Base-by-base conservation (phyloP, 2,888 invertebrate genomes). In the Ormyrus rosae region DNA sequence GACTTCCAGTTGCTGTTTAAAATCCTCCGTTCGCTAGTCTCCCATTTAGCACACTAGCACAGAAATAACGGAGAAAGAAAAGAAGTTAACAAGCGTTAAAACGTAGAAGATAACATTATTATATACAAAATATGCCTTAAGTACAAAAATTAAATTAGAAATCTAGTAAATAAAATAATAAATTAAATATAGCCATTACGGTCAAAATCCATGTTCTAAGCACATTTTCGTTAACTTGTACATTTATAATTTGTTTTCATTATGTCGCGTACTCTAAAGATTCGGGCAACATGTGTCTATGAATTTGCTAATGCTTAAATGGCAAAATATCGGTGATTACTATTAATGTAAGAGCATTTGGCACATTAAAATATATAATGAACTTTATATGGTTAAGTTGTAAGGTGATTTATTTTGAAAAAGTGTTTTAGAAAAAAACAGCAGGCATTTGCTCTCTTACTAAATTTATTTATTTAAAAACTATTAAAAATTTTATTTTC, bases 101-200 rank as follows among this genome's bases (percentile, higher is more conserved):
- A 75, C 56, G 45, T 81, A 77, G 46, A 58, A 71, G 76, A 71
- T 72, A 77, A 77, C 46, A 82, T 67, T 70, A 72, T 69, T 71
- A 74, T 65, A 55, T 45, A 68, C 74, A 78, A 63, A 61, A 80
- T 80, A 82, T 80, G 82, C 82, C 82, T 82, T 82, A 82, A 82
- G 82, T 82, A 82, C 82, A 82, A 82, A 82, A 78, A 74, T 61
- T 82, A 80, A 82, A 13, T 80, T 82, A 82, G 81, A 79, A 74
- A 70, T 67, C 13, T 76, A 82, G 71, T 74, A 70, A 74, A 63
- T 80, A 34, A 34, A 82, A 80, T 81, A 56, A 74, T 79, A 77
- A 63, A 73, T 82, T 71, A 81, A 34, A 34, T 19, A 68, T 68
- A 76, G 56, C 79, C 76, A 71, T 79, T 63, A 60, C 19, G 50